Conservation (phyloP, 2,888 invertebrate species). For the Calameuta pallipes region DNA sequence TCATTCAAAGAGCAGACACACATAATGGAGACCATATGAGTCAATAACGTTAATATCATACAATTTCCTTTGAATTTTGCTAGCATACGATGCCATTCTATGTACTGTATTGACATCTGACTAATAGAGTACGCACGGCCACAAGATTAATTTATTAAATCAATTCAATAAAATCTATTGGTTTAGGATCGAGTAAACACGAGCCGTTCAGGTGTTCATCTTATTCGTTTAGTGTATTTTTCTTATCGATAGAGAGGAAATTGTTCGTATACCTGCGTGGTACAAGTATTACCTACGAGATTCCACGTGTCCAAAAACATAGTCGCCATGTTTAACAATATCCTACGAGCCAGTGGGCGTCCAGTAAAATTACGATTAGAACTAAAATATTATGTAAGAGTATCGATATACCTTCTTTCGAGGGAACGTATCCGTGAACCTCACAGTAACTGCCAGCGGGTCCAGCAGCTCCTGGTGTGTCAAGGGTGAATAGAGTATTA, state of each 20-base stretch:
- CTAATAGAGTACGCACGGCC: background rate
- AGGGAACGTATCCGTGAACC: conserved; percentile 71
- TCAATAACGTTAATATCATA: background rate
- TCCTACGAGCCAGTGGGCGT: background rate
- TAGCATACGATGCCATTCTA: background rate
- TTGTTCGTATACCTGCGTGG: background rate
- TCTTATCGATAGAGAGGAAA: background rate
- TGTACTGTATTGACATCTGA: background rate
- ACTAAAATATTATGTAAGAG: background rate
- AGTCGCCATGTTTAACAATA: background rate
- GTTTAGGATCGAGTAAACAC: background rate
- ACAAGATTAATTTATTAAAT: background rate
- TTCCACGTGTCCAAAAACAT: background rate
- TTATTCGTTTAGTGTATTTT: background rate
- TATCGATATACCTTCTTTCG: conserved; percentile 68
- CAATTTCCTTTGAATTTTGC: background rate
- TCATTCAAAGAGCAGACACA: background rate
- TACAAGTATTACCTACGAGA: background rate
- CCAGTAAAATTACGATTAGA: background rate
- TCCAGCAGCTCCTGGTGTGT: conserved; percentile 64
- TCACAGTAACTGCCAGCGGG: conserved; percentile 70
- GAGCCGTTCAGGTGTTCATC: background rate
- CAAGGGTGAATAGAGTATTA: conserved; percentile 69
- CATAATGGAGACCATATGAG: background rate
- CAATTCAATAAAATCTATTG: background rate